Evolutionary conservation across 2,113 vertebrate species (phyloP), one percentile per base, ranked within the genome.

Genomic region (Neopipo cinnamomea): DNA sequence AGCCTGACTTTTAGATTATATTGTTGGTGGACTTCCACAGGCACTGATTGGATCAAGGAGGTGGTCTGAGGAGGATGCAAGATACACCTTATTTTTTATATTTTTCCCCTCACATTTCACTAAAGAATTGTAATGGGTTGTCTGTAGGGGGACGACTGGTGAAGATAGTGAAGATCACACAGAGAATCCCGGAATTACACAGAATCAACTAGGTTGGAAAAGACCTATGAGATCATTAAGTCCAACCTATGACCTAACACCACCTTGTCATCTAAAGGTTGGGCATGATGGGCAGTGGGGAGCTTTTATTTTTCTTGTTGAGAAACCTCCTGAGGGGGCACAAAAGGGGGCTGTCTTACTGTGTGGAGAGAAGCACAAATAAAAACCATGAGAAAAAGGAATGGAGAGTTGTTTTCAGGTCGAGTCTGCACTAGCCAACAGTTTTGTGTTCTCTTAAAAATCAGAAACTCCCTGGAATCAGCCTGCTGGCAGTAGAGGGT

Each of bases 281-380:
- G 15, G 18, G 20, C 0, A 0, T 18, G 10, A 55, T 21, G 49
- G n/a, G 39, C 15, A 8, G 8, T 24, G 14, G 17, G 76, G 46
- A 42, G 53, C 20, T 89, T 91, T 39, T 25, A 47, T 72, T 39
- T 87, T 55, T n/a, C n/a, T 46, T 73, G 11, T 14, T 18, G 39
- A 65, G 42, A 74, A 70, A 8, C n/a, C 2, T 79, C 11, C 53
- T 16, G n/a, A 25, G 14, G 52, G 5, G 14, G 6, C 5, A n/a
- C 1, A 3, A 28, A 8, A 20, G 11, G 4, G 3, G 5, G 35
- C 27, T 78, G 23, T 46, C 33, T 68, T 53, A 11, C 44, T 68
- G 20, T 8, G 25, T 52, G 15, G 39, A 80, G 62, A 82, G 25
- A 89, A 75, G 30, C 16, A 61, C 17, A 83, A 50, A 73, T 18